Conservation (phyloP, 2,113 vertebrate species). For the Alces alces region DNA sequence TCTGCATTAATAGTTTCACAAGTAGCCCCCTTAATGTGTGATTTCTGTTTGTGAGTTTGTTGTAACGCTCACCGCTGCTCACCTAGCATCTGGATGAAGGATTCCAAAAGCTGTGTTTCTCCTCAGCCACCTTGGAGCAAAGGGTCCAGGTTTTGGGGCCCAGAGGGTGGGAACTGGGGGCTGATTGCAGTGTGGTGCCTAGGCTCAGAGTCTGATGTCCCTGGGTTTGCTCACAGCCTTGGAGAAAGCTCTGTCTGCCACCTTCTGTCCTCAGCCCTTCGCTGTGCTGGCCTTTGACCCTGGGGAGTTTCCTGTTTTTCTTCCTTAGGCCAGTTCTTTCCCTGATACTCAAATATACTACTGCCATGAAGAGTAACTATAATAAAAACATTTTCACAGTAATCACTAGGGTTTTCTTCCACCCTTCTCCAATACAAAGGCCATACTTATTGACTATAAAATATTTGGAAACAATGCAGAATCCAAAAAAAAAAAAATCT, state of each 20-base stretch:
- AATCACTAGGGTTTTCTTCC: neutral
- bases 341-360: neutral
- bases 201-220: fast-evolving
- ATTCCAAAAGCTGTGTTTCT: no score
- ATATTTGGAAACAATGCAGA: neutral
- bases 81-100: neutral
- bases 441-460: neutral
- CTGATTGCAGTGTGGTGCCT: fast-evolving
- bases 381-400: neutral
- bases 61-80: neutral
- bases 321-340: neutral
- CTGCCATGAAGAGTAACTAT: neutral
- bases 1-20: neutral
- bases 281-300: neutral
- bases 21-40: neutral
- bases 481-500: neutral
- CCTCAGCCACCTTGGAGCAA: neutral
- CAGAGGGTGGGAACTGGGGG: fast-evolving
- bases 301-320: neutral
- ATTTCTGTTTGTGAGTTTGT: neutral
- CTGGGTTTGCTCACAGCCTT: neutral
- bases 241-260: fast-evolving
- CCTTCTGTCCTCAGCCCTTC: neutral
- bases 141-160: neutral
- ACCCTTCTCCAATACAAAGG: neutral